Evolutionary conservation across 1,140 invertebrate species (phyloP).

Genomic region (Planococcus citri): DNA sequence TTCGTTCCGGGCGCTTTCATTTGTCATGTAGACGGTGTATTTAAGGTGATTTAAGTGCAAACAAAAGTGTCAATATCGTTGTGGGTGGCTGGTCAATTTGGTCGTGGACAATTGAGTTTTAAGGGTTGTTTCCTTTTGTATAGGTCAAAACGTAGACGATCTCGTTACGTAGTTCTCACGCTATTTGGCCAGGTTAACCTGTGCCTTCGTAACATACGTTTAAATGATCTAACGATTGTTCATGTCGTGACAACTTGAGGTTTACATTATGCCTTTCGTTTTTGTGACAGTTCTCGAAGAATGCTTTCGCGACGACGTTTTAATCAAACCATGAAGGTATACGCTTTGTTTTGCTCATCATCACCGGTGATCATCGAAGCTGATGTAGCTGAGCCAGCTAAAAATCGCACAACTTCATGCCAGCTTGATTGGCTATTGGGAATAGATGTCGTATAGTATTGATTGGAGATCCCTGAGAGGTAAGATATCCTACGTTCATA

Average conservation of each 20-base stretch:
- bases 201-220: neutral
- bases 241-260: conserved; percentile 1
- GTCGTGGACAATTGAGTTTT: neutral
- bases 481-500: too few relatives aligned
- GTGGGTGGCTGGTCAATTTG: neutral
- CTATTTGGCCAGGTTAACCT: neutral
- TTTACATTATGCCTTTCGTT: neutral
- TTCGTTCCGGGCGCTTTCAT: neutral
- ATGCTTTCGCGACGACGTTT: neutral
- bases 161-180: neutral
- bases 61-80: neutral
- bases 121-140: conserved; percentile 1
- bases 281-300: neutral
- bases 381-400: too few relatives aligned
- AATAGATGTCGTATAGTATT: neutral
- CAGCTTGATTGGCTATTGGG: neutral
- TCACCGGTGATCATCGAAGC: too few relatives aligned
- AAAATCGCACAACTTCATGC: too few relatives aligned
- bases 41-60: neutral
- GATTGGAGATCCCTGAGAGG: too few relatives aligned
- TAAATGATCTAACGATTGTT: conserved; percentile 7
- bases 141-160: neutral
- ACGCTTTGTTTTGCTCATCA: neutral
- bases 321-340: neutral
- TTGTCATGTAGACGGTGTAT: neutral